Evolutionary conservation across 2,888 invertebrate genomes (phyloP), one percentile per base, ranked within the genome.

Genomic region (Kuschelorhynchus macadamiae): DNA sequence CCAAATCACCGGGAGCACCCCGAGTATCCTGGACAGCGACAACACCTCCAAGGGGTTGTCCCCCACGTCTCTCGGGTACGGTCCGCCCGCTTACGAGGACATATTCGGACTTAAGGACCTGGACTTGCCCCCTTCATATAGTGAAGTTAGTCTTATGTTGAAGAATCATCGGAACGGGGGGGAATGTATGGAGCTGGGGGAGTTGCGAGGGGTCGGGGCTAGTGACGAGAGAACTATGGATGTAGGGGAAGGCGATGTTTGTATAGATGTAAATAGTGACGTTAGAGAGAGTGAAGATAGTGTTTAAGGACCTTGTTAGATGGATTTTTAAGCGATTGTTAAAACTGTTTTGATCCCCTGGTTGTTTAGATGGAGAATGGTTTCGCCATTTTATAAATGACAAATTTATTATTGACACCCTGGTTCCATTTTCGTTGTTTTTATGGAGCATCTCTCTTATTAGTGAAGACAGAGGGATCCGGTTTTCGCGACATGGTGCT

Each of bases 51-150:
- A 87, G 69, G 86, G 86, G 7, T 82, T 86, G 42, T 81, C 85
- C 3, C 86, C 86, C 0, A 79, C 85, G 12, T 85, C 85, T 0
- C 72, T 82, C 44, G 85, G 85, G 32, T 82, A 84, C 41, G 85
- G 86, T 1, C 87, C 87, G 0, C 87, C 87, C 0, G 83, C 86
- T 0, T 87, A 87, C 75, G 86, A 87, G 52, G 86, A 86, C 67
- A 85, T 87, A 61, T 86, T 86, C 69, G 85, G 86, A 9, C 74
- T 74, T 16, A 76, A 76, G 63, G 55, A 49, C 2, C 72, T 72
- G 32, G 83, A 83, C 69, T 76, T 83, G 56, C 83, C 82, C 8
- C 83, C 82, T 5, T 81, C 82, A 4, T 84, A 84, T 74, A 83
- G 83, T 73, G 82, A 82, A 73, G 74, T 81, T 41, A 81, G 80